Base-by-base conservation (phyloP, 2,888 invertebrate genomes). In the Aspidiotus destructor region DNA sequence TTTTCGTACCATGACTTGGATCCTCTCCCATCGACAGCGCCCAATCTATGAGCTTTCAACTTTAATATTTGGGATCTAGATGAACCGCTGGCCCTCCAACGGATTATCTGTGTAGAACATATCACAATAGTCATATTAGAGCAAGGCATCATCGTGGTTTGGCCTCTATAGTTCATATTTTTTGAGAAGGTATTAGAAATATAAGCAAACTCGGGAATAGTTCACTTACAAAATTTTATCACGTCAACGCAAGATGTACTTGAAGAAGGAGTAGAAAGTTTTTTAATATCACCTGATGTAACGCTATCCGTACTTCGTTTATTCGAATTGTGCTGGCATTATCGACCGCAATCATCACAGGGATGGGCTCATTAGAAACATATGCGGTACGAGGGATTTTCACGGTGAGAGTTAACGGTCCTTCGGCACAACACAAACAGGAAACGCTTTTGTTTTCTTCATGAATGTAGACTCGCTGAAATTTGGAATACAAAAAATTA, bases 311-410 rank as follows among this genome's bases (percentile, higher is more conserved):
- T 0, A 89, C 80, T 52, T 81, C 79, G 62, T 81, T 80, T 52
- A 90, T 80, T 72, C 81, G 80, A 17, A 87, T 84, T 75, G 86
- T 86, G 71, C 88, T 88, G 72, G 84, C 83, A 77, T 91, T 91
- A 74, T 88, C 88, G 63, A 88, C 81, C 75, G 88, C 86, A 53
- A 88, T 80, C 58, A 82, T 81, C 11, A 89, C 78, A 0, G 86
- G 85, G 73, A 91, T 84, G 54, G 81, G 79, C 79, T 91, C 89
- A 0, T 89, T 89, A 1, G 88, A 85, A 57, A 87, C 86, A 76
- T 85, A 88, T 2, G 90, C 90, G 8, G 84, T 83, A 44, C 86
- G 86, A 0, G 89, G 88, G 11, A 89, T 78, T 70, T 81, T 80
- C 0, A 86, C 83, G 71, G 85, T 84, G 53, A 89, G 81, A 1